Conservation (phyloP, 2,113 vertebrate genomes). For the Tragelaphus imberbis region DNA sequence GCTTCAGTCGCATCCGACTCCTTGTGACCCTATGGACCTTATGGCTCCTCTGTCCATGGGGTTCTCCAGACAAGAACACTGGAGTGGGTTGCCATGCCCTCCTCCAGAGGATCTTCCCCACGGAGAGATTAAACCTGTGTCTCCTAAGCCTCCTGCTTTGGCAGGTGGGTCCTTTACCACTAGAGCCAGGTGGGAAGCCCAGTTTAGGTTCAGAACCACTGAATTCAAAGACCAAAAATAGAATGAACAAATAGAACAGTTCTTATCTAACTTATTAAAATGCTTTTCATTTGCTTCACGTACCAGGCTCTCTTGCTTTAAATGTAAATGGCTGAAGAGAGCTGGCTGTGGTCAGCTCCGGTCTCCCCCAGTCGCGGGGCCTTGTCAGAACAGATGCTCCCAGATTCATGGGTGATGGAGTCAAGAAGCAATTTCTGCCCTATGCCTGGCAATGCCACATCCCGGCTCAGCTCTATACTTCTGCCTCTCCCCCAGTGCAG, state of each 20-base stretch:
- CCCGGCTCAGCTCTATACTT: background rate
- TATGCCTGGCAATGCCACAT: accelerated
- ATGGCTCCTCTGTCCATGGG: background rate
- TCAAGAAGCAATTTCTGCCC: accelerated
- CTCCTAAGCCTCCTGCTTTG: background rate
- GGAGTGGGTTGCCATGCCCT: background rate
- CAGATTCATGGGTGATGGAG: background rate
- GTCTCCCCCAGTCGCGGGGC: accelerated
- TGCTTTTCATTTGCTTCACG: background rate
- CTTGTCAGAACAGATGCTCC: background rate
- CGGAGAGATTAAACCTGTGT: background rate
- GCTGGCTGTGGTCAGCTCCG: accelerated
- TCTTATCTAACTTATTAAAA: background rate
- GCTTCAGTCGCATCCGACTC: background rate
- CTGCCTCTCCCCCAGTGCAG: background rate
- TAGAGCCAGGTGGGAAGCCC: background rate
- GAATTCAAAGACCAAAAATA: background rate
- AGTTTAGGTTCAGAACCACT: background rate
- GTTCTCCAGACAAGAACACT: background rate
- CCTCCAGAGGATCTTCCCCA: background rate
- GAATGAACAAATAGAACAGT: background rate
- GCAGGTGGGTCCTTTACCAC: background rate
- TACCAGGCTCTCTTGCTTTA: background rate
- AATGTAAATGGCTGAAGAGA: background rate
- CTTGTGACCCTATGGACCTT: background rate